These are phyloP conservation scores for Luperina nickerlii DNA, from an alignment of 2,888 invertebrate genomes.

Conservation along the genomic window DNA sequence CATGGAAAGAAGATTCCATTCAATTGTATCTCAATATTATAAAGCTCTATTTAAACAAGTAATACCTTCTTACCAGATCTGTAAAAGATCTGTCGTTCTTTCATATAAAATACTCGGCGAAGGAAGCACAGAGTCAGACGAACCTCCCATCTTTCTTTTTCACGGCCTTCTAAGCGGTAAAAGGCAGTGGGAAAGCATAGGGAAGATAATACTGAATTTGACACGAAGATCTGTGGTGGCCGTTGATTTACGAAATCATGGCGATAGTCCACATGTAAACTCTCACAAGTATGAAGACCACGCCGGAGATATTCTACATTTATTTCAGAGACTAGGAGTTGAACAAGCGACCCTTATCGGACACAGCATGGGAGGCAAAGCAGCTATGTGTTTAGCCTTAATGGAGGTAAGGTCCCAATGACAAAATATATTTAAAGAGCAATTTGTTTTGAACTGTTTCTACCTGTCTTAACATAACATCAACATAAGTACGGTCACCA, in stretches of 20 bases:
- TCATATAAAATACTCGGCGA: constrained; percentile 82
- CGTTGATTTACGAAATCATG: constrained; percentile 98
- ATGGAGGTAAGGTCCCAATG: constrained; percentile 86
- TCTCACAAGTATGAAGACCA: constrained; percentile 94
- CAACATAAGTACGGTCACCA: neutral
- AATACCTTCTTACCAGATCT: constrained; percentile 31
- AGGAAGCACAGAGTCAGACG: constrained; percentile 64
- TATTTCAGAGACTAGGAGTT: constrained; percentile 91
- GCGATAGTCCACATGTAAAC: constrained; percentile 95
- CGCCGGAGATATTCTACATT: constrained; percentile 92
- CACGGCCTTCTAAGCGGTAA: constrained; percentile 97
- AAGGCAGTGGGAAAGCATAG: constrained; percentile 95
- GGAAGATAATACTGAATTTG: constrained; percentile 92
- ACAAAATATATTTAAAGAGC: neutral
- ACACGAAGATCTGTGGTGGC: constrained; percentile 94
- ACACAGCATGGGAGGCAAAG: constrained; percentile 97
- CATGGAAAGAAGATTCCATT: constrained; percentile 47
- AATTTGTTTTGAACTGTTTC: neutral
- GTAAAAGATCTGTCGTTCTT: constrained; percentile 72
- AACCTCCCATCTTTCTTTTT: constrained; percentile 88
- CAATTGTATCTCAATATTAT: constrained; percentile 24
- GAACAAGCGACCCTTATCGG: constrained; percentile 93
- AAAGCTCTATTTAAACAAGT: constrained; percentile 39
- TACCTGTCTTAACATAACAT: too few species aligned
- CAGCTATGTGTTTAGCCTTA: constrained; percentile 95